A percentile compares a stretch with the other conserved stretches of the same genome.
Evolutionary conservation across 2,113 vertebrate species (phyloP).

Genomic region (Cyrtonyx montezumae): DNA sequence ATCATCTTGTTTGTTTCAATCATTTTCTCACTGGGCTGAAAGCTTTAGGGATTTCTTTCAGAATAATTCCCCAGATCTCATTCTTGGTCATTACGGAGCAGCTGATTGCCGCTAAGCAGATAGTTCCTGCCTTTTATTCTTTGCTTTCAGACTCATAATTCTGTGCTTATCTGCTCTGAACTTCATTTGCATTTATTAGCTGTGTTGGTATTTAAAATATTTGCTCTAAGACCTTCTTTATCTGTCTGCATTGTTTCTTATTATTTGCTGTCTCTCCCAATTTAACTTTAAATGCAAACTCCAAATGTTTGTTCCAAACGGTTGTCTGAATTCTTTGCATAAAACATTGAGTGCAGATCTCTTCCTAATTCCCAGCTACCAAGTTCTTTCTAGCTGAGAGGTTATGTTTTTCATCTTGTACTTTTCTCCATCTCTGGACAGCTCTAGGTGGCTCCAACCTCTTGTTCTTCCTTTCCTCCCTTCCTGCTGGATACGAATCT

Average conservation of each 20-base stretch:
- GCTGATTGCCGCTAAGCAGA: conserved; percentile 80
- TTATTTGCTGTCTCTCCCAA: conserved; percentile 74
- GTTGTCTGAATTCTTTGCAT: conserved; percentile 60
- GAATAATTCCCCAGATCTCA: conserved; percentile 78
- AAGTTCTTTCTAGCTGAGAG: neutral
- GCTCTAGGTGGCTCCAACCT: neutral
- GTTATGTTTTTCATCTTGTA: neutral
- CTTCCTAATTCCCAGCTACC: neutral
- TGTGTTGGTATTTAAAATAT: conserved; percentile 77
- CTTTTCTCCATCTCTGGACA: neutral
- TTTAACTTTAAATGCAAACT: conserved; percentile 75
- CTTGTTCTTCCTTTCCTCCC: neutral
- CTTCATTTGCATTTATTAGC: conserved; percentile 85
- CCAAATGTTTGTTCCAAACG: conserved; percentile 67
- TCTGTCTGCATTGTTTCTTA: conserved; percentile 76
- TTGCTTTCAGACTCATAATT: conserved; percentile 80
- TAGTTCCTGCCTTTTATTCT: conserved; percentile 74
- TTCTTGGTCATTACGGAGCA: conserved; percentile 74
- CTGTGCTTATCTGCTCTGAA: conserved; percentile 76
- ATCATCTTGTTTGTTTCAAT: conserved; percentile 69
- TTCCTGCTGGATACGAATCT: neutral
- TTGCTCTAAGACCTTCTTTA: conserved; percentile 73
- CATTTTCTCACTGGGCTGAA: conserved; percentile 66
- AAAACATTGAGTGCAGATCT: neutral
- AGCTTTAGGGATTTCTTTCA: conserved; percentile 77